Evolutionary conservation across 2,113 vertebrate species (phyloP), one percentile per base, ranked within the genome.

Genomic region (Sisor rabdophorus): DNA sequence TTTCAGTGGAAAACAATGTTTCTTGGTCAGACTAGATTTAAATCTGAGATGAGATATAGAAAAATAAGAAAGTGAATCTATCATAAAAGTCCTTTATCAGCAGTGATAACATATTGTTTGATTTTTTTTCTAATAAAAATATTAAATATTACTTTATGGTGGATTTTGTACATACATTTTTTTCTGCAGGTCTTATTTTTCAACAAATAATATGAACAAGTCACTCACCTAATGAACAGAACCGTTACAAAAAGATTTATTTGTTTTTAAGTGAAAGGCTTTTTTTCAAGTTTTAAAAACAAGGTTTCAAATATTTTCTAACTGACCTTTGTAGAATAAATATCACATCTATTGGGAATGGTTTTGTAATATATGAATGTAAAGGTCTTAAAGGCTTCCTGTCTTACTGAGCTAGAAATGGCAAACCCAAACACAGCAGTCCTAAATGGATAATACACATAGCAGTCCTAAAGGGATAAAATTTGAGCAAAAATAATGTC

Each of bases 401-500:
- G 48, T 26, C 36, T 60, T n/a, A 26, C 26, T n/a, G 40, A 40
- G 17, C 26, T 75, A n/a, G 64, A 75, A 75, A 78, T 28, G 61
- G 40, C 15, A 54, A 52, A 50, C 30, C 69, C 20, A 47, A 30
- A 67, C 61, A 32, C 26, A 68, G 17, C 36, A 50, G 44, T 16
- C 69, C 20, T 55, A 24, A 70, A 58, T 20, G 4, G 20, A 53
- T 30, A 19, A 28, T 70, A 47, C 47, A 67, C 61, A 32, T n/a
- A 68, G 17, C 36, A 50, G 44, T 16, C 77, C 53, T 0, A n/a
- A 58, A 54, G 68, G 54, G 48, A 44, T 70, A 55, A 64, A 79
- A 71, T 58, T 60, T 65, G 52, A 75, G 72, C 72, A 65, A 73
- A 78, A 60, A 76, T 52, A 12, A 10, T 75, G 71, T 82, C 13